A percentile compares a stretch with the other conserved stretches of the same genome.
These are phyloP conservation scores for Sitobion miscanthi DNA, from an alignment of 1,140 invertebrate species.

Conservation along the genomic window DNA sequence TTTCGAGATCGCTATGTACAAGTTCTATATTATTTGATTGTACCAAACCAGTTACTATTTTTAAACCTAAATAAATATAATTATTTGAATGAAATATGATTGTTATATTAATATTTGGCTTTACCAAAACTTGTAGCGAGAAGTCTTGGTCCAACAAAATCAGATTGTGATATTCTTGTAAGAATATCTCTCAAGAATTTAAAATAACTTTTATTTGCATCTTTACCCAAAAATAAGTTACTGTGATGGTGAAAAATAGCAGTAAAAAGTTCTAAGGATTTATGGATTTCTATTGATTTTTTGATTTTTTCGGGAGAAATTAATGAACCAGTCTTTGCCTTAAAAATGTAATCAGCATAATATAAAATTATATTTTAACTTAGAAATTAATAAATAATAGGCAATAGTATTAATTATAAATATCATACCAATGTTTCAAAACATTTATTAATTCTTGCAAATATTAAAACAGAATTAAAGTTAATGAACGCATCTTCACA, in stretches of 20 bases:
- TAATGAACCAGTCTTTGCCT: not conserved
- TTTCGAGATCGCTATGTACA: not conserved
- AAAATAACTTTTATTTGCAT: not conserved
- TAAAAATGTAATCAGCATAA: not conserved
- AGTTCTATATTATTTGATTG: not conserved
- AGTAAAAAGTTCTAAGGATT: constrained; percentile 36
- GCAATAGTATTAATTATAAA: not conserved
- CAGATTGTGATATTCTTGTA: constrained; percentile 27
- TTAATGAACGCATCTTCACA: not conserved
- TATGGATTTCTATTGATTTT: not conserved
- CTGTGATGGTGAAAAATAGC: constrained; percentile 17
- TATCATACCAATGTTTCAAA: constrained; percentile 33
- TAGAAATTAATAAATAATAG: not conserved
- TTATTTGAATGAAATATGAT: not conserved
- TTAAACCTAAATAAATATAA: constrained; percentile 27
- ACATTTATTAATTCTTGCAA: not conserved
- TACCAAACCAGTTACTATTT: constrained; percentile 42
- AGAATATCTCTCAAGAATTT: constrained; percentile 29
- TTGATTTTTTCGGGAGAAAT: not conserved
- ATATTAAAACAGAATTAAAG: constrained; percentile 20
- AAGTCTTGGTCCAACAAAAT: constrained; percentile 28
- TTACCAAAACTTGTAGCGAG: constrained; percentile 34
- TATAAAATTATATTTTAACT: not conserved
- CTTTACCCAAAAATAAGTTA: not conserved
- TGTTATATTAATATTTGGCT: not conserved